phyloP scores from a whole-genome alignment of 2,113 vertebrate genomes.

The Bolborhynchus lineola region DNA sequence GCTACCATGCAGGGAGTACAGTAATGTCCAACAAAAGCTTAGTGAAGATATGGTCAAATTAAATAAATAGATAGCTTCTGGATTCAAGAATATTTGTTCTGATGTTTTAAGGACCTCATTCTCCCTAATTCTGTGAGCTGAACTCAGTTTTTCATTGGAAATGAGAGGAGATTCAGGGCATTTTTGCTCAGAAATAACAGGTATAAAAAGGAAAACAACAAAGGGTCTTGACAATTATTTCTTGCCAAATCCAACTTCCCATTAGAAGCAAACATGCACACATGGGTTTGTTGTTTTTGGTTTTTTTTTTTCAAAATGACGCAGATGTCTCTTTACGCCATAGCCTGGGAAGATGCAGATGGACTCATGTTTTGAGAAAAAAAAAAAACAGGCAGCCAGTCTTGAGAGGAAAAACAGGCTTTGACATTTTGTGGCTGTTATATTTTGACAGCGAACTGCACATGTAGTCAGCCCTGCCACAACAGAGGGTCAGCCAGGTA shows the following conservation, averaged over 20 bases:
- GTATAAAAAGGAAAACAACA: not conserved
- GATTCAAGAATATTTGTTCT: not conserved
- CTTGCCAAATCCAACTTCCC: slow-evolving; percentile 31
- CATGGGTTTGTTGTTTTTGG: not conserved
- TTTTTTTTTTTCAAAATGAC: not conserved
- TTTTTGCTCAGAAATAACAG: slow-evolving; percentile 1
- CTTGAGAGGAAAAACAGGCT: not conserved
- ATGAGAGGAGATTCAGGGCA: not conserved
- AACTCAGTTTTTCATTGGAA: not conserved
- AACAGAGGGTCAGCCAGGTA: not conserved
- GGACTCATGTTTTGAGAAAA: not conserved
- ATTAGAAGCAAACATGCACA: not conserved
- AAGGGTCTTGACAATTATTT: not conserved
- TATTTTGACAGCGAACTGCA: not conserved
- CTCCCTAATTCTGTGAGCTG: not conserved
- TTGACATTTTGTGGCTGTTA: not conserved
- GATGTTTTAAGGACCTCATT: not conserved
- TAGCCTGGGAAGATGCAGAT: slow-evolving; percentile 1
- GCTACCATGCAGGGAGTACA: not conserved
- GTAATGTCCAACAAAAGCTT: not conserved
- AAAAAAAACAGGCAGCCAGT: not conserved
- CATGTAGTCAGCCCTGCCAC: not conserved
- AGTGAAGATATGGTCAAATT: not conserved
- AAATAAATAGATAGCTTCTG: not conserved
- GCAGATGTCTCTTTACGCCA: not conserved